phyloP scores from a whole-genome alignment of 2,797 vertebrate genomes.

The Sebastes iracundus region DNA sequence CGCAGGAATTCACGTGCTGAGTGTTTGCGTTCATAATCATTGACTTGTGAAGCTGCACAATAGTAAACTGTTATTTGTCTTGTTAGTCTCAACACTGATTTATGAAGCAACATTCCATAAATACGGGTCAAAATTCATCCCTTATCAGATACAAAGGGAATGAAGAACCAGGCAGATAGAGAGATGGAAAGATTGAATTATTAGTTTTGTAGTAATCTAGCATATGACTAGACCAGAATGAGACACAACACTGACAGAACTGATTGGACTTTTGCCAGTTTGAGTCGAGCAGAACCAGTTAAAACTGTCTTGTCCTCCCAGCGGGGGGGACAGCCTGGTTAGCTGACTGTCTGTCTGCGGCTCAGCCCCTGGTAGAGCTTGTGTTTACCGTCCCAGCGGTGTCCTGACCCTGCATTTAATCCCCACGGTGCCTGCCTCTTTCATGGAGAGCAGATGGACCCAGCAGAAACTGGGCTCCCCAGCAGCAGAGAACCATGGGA shows the following conservation, averaged over 20 bases:
- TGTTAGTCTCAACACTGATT: conserved; percentile 37
- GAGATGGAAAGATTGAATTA: neutral
- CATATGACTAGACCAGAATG: neutral
- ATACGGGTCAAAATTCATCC: neutral
- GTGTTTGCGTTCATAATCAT: conserved; percentile 30
- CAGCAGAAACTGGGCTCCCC: conserved; percentile 57
- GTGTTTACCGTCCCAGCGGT: conserved; percentile 59
- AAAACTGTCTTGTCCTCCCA: neutral
- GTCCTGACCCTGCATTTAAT: conserved; percentile 45
- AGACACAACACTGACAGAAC: neutral
- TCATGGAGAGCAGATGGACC: conserved; percentile 71
- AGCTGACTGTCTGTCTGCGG: neutral
- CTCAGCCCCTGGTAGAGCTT: conserved; percentile 16
- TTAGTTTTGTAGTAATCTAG: neutral
- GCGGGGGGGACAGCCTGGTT: neutral
- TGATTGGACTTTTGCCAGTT: accelerated
- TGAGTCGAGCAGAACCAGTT: neutral
- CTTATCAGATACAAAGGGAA: neutral
- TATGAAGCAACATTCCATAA: conserved; percentile 5
- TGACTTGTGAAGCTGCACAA: conserved; percentile 15
- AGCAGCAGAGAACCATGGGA: conserved; percentile 58
- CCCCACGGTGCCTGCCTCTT: conserved; percentile 36
- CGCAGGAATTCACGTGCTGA: neutral
- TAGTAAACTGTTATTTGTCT: neutral
- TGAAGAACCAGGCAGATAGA: neutral